A percentile compares a stretch with the other conserved stretches of the same genome.
Conservation (phyloP, 2,797 vertebrate species). For the Cuculus canorus region DNA sequence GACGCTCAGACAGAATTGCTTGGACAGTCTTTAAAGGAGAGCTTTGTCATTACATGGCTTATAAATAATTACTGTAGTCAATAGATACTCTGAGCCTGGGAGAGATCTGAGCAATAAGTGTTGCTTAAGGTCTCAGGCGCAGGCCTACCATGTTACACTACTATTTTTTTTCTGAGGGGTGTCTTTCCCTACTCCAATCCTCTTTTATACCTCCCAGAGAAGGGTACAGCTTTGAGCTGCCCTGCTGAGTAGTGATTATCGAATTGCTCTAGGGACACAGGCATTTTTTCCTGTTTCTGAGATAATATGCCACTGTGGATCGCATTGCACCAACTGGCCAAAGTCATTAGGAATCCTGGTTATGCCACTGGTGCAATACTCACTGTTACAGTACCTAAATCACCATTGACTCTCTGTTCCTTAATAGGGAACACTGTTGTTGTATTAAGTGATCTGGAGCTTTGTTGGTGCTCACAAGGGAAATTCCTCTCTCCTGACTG, state of each 20-base stretch:
- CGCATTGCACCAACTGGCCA: background rate
- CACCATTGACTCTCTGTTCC: background rate
- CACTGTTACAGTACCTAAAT: background rate
- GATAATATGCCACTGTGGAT: background rate
- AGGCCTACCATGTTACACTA: background rate
- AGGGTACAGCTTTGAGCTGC: background rate
- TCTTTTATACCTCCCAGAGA: background rate
- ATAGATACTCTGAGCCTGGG: background rate
- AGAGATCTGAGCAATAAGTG: background rate
- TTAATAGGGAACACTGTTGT: fast-evolving
- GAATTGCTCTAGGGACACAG: background rate
- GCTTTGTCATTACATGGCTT: background rate
- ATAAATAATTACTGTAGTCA: background rate
- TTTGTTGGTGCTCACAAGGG: background rate
- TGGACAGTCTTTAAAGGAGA: background rate
- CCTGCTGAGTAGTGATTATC: background rate
- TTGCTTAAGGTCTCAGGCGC: background rate
- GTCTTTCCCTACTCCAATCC: background rate
- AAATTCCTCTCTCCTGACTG: background rate
- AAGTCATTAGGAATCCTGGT: background rate
- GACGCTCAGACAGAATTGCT: background rate
- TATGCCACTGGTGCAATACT: background rate
- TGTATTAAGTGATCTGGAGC: background rate
- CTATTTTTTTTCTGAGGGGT: background rate
- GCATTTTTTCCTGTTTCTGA: background rate